Evolutionary conservation across 2,113 vertebrate genomes (phyloP), one percentile per base, ranked within the genome.

Genomic region (Vidua chalybeata): DNA sequence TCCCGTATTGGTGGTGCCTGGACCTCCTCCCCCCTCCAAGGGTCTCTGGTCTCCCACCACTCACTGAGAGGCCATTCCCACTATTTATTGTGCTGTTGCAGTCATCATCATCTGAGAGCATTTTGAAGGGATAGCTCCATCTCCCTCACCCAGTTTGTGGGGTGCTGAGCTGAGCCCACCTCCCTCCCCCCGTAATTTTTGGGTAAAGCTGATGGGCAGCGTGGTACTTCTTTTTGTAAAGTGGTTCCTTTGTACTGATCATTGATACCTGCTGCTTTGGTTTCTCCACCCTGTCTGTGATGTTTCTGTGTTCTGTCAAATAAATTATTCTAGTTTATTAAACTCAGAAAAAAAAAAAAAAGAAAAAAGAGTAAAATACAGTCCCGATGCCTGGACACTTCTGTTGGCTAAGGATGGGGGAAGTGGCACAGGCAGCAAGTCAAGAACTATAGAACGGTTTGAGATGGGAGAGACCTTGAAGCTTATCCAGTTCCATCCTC

Each of bases 291-390:
- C n/a, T 77, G 88, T 92, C 97, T 80, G 92, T 97, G 95, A 89
- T 54, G 84, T 97, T 97, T 97, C 96, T 91, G 97, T 97, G 96
- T 92, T 95, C 96, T 92, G 96, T 98, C 95, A 28, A 96, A 98
- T 97, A 98, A 98, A 96, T 98, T 98, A 98, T 98, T 97, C 92
- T 96, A 97, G 97, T 98, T 98, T 97, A 97, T 97, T 98, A 97
- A 96, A 96, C 94, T 96, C 91, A 66, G 94, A 91, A 84, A 96
- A 88, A 86, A 93, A 20, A 13, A 4, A 43, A 83, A 67, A 15
- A 17, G 46, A 27, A 26, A 22, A 33, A 51, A 39, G 31, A 33
- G 58, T 23, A 68, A 92, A 91, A 61, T 33, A 20, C 3, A n/a
- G 21, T 22, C 58, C 41, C 10, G 2, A 46, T 4, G 3, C 78